These are phyloP conservation scores for Chiridota heheva DNA, from an alignment of 35 echinoderm and acorn worm genomes.

Conservation along the genomic window DNA sequence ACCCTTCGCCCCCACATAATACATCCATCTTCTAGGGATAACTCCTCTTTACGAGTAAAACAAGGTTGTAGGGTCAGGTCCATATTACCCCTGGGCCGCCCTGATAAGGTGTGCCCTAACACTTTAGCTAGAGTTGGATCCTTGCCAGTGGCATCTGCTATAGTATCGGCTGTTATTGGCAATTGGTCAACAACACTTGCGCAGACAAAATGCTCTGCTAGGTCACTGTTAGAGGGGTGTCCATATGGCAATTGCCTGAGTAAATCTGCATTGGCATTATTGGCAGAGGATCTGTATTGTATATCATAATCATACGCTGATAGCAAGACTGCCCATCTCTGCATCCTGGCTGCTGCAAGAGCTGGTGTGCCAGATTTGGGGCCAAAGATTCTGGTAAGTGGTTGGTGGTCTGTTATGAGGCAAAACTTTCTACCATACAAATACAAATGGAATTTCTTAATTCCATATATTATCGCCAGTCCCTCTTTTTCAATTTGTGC, in stretches of 20 bases:
- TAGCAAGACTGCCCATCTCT: slow-evolving; percentile 27
- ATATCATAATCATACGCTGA: slow-evolving; percentile 41
- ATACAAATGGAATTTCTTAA: slow-evolving; percentile 54
- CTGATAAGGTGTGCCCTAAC: slow-evolving; percentile 13
- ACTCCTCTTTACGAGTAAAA: slow-evolving; percentile 18
- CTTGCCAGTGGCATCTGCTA: slow-evolving; percentile 34
- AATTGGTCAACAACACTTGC: slow-evolving; percentile 28
- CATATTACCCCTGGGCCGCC: no score
- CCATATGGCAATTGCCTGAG: background rate
- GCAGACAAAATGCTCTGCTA: background rate
- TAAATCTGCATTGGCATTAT: slow-evolving; percentile 9
- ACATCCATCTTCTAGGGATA: slow-evolving; percentile 56
- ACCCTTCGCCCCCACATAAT: slow-evolving; percentile 47
- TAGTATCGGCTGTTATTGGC: slow-evolving; percentile 25
- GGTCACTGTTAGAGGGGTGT: background rate
- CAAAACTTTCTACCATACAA: slow-evolving; percentile 45
- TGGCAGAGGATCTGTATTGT: background rate
- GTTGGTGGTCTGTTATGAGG: slow-evolving; percentile 54
- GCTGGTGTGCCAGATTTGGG: slow-evolving; percentile 47
- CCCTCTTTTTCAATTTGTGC: slow-evolving; percentile 61
- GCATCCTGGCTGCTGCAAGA: slow-evolving; percentile 47
- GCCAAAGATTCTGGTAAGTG: slow-evolving; percentile 30
- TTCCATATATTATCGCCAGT: slow-evolving; percentile 57
- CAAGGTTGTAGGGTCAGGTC: slow-evolving; percentile 8
- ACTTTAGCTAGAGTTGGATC: slow-evolving; percentile 24